A percentile compares a stretch with the other conserved stretches of the same genome.
These are phyloP conservation scores for Phyllostomus hastatus DNA, from an alignment of 2,113 vertebrate genomes.

Conservation along the genomic window DNA sequence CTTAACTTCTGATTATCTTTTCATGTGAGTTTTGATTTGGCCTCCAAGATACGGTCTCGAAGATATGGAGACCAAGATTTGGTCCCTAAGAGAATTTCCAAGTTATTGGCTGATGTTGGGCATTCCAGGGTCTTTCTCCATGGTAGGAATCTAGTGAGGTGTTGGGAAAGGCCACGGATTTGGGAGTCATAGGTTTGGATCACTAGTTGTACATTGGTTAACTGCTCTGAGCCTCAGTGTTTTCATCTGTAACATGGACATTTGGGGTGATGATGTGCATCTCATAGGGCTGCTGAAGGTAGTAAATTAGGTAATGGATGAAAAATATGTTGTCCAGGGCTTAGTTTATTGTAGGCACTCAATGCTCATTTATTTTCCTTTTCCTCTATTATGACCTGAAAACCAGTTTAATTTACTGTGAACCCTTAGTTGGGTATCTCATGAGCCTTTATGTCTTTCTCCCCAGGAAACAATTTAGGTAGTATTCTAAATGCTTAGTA, in stretches of 20 bases:
- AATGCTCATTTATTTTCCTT: not conserved
- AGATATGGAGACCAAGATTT: no score
- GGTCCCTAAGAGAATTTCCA: not conserved
- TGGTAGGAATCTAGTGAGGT: not conserved
- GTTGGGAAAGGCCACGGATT: not conserved
- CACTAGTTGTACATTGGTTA: not conserved
- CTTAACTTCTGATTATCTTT: not conserved
- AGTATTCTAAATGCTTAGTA: not conserved
- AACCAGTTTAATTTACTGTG: not conserved
- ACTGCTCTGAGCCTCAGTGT: not conserved
- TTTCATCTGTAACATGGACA: constrained; percentile 18
- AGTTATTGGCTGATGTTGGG: not conserved
- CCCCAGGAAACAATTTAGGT: not conserved
- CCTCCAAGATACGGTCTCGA: no score
- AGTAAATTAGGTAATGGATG: not conserved
- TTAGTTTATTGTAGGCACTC: not conserved
- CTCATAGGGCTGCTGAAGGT: not conserved
- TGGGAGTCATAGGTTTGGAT: not conserved
- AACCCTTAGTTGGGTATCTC: not conserved
- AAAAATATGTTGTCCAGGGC: not conserved
- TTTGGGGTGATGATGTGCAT: not conserved
- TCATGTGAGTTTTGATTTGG: not conserved
- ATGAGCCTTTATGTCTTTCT: not conserved
- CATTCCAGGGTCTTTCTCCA: not conserved
- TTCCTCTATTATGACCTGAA: not conserved